These are phyloP conservation scores for Aeoliscus strigatus DNA, from an alignment of 2,797 vertebrate genomes.

Conservation along the genomic window DNA sequence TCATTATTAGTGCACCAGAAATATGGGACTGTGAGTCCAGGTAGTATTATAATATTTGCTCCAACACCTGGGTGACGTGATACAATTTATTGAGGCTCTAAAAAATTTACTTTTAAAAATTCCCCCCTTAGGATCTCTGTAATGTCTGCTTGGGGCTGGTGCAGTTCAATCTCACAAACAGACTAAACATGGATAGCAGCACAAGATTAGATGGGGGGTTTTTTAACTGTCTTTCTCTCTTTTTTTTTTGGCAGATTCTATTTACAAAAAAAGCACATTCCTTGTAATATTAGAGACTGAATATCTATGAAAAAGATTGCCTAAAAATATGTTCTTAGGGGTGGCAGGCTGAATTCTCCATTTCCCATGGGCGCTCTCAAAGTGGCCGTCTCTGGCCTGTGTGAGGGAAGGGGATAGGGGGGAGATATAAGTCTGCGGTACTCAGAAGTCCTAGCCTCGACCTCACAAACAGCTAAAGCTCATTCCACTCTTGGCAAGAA, in stretches of 20 bases:
- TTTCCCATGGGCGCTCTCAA: constrained; percentile 78
- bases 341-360: constrained; percentile 74
- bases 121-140: too few relatives aligned
- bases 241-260: constrained; percentile 41
- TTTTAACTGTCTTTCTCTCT: too few relatives aligned
- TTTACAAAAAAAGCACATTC: constrained; percentile 75
- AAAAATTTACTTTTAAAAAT: too few relatives aligned
- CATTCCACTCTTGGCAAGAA: constrained; percentile 67
- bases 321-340: constrained; percentile 70
- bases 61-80: too few relatives aligned
- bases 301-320: constrained; percentile 67
- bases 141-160: too few relatives aligned
- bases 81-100: too few relatives aligned
- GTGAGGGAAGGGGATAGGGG: constrained; percentile 66
- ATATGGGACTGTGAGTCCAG: too few relatives aligned
- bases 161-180: too few relatives aligned
- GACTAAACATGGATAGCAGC: too few relatives aligned
- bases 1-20: too few relatives aligned
- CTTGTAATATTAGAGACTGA: constrained; percentile 69
- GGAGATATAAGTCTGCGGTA: constrained; percentile 75
- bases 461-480: constrained; percentile 59
- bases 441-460: constrained; percentile 70
- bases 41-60: too few relatives aligned
- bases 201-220: too few relatives aligned
- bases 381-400: constrained; percentile 76